These are phyloP conservation scores for Sturnira hondurensis DNA, from an alignment of 2,113 vertebrate species.

Conservation along the genomic window DNA sequence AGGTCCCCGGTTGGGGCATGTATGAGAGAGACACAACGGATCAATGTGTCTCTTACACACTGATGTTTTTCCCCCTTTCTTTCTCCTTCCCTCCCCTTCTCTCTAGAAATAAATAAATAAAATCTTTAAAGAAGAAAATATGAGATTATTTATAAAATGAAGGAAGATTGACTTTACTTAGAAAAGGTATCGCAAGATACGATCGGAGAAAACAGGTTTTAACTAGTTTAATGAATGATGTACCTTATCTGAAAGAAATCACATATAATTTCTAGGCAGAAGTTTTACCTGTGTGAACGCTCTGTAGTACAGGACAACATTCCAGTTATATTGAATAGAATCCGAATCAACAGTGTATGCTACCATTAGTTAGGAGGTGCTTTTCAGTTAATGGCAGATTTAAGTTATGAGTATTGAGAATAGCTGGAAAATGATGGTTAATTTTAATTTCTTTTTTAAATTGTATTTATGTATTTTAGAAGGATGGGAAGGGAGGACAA, in stretches of 20 bases:
- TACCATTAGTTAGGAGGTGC: background rate
- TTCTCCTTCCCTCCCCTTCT: too few species aligned
- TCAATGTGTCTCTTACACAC: too few species aligned
- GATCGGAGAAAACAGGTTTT: background rate
- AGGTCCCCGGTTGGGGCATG: too few species aligned
- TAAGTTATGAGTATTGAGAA: background rate
- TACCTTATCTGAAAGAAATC: conserved; percentile 14
- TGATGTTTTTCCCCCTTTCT: too few species aligned
- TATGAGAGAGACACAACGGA: too few species aligned
- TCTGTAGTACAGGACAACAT: background rate
- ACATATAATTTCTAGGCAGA: background rate
- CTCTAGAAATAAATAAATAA: too few species aligned
- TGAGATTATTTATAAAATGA: conserved; percentile 6
- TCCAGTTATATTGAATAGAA: conserved; percentile 8
- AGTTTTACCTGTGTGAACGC: background rate
- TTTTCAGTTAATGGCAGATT: background rate
- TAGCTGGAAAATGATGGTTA: background rate
- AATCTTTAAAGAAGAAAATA: too few species aligned
- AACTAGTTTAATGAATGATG: background rate
- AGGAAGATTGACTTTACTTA: background rate
- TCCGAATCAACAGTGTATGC: background rate
- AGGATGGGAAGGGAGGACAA: too few species aligned
- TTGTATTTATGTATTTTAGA: too few species aligned
- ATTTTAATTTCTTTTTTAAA: background rate
- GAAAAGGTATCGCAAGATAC: background rate